Percentiles rank a stretch among this genome's conserved stretches.
Evolutionary conservation across 2,888 invertebrate species (phyloP).

Genomic region (Dascillus cervinus): DNA sequence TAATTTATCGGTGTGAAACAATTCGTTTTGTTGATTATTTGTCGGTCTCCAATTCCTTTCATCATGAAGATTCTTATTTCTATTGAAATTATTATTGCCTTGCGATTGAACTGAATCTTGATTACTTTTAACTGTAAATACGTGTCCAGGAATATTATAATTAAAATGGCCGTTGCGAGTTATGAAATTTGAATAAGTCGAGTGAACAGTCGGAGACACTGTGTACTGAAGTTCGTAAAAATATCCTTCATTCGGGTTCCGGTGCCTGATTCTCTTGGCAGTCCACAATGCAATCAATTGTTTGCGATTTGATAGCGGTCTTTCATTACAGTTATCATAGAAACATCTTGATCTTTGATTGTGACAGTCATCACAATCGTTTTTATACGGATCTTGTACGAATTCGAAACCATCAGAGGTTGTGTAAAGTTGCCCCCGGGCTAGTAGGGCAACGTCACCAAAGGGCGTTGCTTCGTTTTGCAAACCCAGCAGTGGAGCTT

Average conservation of each 20-base stretch:
- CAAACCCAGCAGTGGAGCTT: slow-evolving; percentile 32
- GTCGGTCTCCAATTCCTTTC: too few species aligned
- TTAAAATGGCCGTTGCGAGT: slow-evolving; percentile 40
- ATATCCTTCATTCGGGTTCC: slow-evolving; percentile 45
- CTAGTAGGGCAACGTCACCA: slow-evolving; percentile 58
- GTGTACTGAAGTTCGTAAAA: slow-evolving; percentile 61
- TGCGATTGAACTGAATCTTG: too few species aligned
- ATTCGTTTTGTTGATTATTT: too few species aligned
- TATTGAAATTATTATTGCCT: too few species aligned
- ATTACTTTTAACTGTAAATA: slow-evolving; percentile 53
- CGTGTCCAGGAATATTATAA: slow-evolving; percentile 50
- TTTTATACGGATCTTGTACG: slow-evolving; percentile 38
- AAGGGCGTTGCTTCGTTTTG: slow-evolving; percentile 44
- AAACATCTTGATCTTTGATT: slow-evolving; percentile 18
- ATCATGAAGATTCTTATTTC: too few species aligned
- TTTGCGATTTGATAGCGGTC: slow-evolving; percentile 27
- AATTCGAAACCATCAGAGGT: slow-evolving; percentile 48
- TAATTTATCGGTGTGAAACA: too few species aligned
- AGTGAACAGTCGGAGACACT: slow-evolving; percentile 49
- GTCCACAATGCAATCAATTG: slow-evolving; percentile 58
- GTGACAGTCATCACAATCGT: slow-evolving; percentile 46
- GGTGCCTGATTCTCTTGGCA: slow-evolving; percentile 60
- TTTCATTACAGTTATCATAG: slow-evolving; percentile 16
- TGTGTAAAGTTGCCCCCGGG: slow-evolving; percentile 55
- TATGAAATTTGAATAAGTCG: slow-evolving; percentile 28